A percentile compares a stretch with the other conserved stretches of the same genome.
Conservation (phyloP, 1,140 invertebrate genomes). For the Tenebrio molitor region DNA sequence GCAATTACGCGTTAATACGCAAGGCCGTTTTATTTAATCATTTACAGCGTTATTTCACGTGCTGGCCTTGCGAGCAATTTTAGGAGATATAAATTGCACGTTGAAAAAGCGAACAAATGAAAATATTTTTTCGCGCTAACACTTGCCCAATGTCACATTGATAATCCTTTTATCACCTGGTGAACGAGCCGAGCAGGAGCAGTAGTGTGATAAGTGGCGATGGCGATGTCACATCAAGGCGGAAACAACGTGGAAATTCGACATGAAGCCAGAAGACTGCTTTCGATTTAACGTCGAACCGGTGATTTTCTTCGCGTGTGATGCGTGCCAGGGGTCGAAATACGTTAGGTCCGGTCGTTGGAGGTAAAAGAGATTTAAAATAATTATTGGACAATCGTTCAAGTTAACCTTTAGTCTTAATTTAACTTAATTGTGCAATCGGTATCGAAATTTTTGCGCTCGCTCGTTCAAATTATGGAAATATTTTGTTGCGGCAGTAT, state of each 20-base stretch:
- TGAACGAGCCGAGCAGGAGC: slow-evolving; percentile 2
- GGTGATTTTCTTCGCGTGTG: slow-evolving; percentile 6
- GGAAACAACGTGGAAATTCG: slow-evolving; percentile 10
- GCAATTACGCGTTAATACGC: slow-evolving; percentile 45
- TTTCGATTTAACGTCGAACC: background rate
- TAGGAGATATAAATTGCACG: slow-evolving; percentile 44
- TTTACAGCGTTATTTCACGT: slow-evolving; percentile 41
- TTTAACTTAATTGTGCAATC: background rate
- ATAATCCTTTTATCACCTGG: slow-evolving; percentile 34
- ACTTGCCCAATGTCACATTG: slow-evolving; percentile 34
- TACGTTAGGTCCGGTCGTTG: background rate
- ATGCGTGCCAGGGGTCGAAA: background rate
- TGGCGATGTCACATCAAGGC: slow-evolving; percentile 25
- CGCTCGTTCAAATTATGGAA: background rate
- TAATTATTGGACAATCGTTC: background rate
- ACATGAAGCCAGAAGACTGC: background rate
- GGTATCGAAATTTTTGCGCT: background rate
- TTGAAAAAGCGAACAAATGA: slow-evolving; percentile 35
- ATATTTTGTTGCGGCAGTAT: background rate
- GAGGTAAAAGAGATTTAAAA: slow-evolving; percentile 17
- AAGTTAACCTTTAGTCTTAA: slow-evolving; percentile 2
- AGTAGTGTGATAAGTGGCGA: slow-evolving; percentile 17
- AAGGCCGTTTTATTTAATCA: slow-evolving; percentile 46
- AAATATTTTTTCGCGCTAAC: slow-evolving; percentile 24
- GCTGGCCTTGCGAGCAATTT: slow-evolving; percentile 40